Base-by-base conservation (phyloP, 1,140 invertebrate genomes). In the Hycleus cichorii region DNA sequence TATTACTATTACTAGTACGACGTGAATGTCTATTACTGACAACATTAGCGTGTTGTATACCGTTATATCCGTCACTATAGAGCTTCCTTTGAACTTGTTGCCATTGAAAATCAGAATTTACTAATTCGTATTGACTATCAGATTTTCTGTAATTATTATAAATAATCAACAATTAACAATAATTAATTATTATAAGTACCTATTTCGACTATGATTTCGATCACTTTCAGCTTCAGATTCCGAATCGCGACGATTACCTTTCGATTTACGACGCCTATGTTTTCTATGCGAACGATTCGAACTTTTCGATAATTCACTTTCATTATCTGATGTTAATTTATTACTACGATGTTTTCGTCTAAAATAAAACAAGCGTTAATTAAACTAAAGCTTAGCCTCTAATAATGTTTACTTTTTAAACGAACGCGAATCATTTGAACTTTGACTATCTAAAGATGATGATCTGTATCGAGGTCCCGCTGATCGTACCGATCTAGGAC, bases 21-120 rank as follows among this genome's bases (percentile, higher is more conserved):
- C 58, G 52, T 4, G 57, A 57, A 46, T 61, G 46, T 66, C 75
- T 64, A 77, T 80, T 74, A 75, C 79, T 72, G 63, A 81, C 79
- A 2, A 87, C 83, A 45, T 78, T 84, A 1, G 85, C 85, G 65
- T 87, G 83, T 69, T 87, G 82, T 46, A 83, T 77, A 11, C 64
- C 77, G 42, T 75, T 77, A 47, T 80, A 80, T 12, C 78, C 77
- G 66, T 84, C 81, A 12, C 80, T 81, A 70, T 85, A 84, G 63
- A 86, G 82, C 42, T 68, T 68, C 67, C 83, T 81, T 72, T 93
- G 87, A 38, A 89, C 87, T 74, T 93, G 89, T 62, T 84, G 83
- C 90, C 91, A 93, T 71, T 93, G 90, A 18, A 83, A 83, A 59
- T 89, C 88, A 1, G 89, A 91, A 74, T 93, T 90, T n/a, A 93